These are phyloP conservation scores for Catajapyx aquilonaris DNA, from an alignment of 1,140 invertebrate species.

Conservation along the genomic window DNA sequence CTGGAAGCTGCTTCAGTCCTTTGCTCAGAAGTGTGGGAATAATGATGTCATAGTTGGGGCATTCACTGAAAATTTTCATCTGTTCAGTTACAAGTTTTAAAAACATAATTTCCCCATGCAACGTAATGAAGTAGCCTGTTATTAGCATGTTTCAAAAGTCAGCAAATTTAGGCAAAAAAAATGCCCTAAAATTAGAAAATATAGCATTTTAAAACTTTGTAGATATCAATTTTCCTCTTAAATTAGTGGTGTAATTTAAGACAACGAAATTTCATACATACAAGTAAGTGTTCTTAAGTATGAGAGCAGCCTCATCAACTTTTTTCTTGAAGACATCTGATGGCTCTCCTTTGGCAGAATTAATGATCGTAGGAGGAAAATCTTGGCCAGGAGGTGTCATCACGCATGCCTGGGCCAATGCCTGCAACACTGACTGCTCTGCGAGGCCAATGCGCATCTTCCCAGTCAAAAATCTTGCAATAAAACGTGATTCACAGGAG, in stretches of 20 bases:
- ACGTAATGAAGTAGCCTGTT: no score
- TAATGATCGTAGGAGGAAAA: constrained; percentile 38
- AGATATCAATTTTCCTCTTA: no score
- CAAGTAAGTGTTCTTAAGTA: constrained; percentile 86
- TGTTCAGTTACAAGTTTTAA: no score
- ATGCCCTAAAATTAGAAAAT: no score
- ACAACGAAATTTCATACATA: no score
- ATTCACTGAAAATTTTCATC: constrained; percentile 59
- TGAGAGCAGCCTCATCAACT: constrained; percentile 51
- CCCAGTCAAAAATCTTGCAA: constrained; percentile 79
- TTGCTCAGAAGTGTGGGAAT: constrained; percentile 58
- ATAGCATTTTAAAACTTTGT: no score
- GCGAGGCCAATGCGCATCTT: constrained; percentile 92
- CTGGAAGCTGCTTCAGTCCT: constrained; percentile 54
- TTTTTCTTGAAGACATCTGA: constrained; percentile 57
- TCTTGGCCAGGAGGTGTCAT: constrained; percentile 43
- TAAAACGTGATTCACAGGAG: constrained; percentile 70
- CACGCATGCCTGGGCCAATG: constrained; percentile 65
- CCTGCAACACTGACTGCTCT: constrained; percentile 86
- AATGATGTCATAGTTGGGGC: constrained; percentile 83
- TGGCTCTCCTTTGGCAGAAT: constrained; percentile 33
- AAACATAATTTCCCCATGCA: constrained; percentile 3
- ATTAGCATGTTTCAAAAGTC: no score
- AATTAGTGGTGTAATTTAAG: no score
- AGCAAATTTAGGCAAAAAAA: no score